Evolutionary conservation across 2,113 vertebrate species (phyloP), one percentile per base, ranked within the genome.

Genomic region (Sorex fumeus): DNA sequence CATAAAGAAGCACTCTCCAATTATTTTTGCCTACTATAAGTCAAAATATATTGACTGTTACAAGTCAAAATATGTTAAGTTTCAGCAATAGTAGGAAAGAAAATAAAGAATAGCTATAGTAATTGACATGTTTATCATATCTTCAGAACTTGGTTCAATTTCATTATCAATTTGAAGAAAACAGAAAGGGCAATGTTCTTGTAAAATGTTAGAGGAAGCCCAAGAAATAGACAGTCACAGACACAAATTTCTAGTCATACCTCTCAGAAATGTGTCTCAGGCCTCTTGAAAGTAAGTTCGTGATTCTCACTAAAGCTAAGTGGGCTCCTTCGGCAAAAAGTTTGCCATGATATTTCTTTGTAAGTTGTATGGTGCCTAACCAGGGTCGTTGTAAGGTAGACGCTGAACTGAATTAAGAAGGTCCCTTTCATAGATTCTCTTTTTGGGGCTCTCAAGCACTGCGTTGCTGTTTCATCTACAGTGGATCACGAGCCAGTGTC

Each of bases 161-260:
- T 82, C 34, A 8, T 64, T 77, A 47, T 27, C 67, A 50, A 93
- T 50, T 27, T 75, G 53, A 84, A 77, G 81, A n/a, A 32, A 85
- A 70, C 28, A 36, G 27, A 83, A 67, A 72, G 25, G 27, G 19
- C n/a, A 40, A 75, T 2, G 8, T n/a, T 32, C 34, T 43, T 21
- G 16, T 71, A 70, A 76, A 91, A 87, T 32, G 21, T 93, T 34
- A 93, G 76, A 84, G 45, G 76, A 82, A 66, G 9, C 30, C 76
- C 11, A 28, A 47, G 47, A 87, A 91, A 86, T 13, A 81, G 71
- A 84, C 8, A 71, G 89, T 77, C 15, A 11, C 0, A 40, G 28
- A 88, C 7, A 12, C 50, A 45, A 40, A 23, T 40, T 64, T 64
- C 83, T 40, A 75, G 8, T 50, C 69, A 34, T 77, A 60, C 32